Evolutionary conservation across 2,113 vertebrate genomes (phyloP), one percentile per base, ranked within the genome.

Genomic region (Istiophorus platypterus): DNA sequence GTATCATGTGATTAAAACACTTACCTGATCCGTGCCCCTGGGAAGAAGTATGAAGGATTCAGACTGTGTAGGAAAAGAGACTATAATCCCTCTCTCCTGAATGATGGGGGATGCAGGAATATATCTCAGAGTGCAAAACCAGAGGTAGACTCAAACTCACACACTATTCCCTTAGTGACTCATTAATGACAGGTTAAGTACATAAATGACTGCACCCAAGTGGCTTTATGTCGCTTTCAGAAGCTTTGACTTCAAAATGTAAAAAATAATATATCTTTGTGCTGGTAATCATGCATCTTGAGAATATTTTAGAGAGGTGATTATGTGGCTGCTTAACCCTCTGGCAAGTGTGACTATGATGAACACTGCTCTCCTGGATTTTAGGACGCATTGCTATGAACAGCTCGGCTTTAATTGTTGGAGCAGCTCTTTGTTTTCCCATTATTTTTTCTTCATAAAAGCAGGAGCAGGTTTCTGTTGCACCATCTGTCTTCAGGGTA

Each of bases 101-200:
- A 84, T 31, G 81, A 85, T 63, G 81, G 63, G 20, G 75, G 76
- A 64, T 47, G 80, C 56, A 72, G 74, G 74, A 89, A 90, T 80
- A 82, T 82, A 91, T 88, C 89, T 87, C 58, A 54, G 37, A 42
- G 85, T 45, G n/a, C 62, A 57, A 83, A 91, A 89, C 78, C 80
- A 79, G 63, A 88, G 82, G 86, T 78, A 75, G 91, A 94, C 85
- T 85, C 88, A 83, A 88, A 85, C 82, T 88, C 78, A 69, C 54
- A 69, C 54, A n/a, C 89, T 87, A 92, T 93, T 95, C 93, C 94
- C 94, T 59, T 4, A 89, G 93, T 76, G 86, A 67, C 95, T 95
- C 91, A 95, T 95, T 95, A 95, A 94, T 92, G 87, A 87, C 90
- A 92, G 90, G 92, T 93, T 95, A 95, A 94, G 86, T 92, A 92